Conservation (phyloP, 2,888 invertebrate species). For the Ophion slaviceki region DNA sequence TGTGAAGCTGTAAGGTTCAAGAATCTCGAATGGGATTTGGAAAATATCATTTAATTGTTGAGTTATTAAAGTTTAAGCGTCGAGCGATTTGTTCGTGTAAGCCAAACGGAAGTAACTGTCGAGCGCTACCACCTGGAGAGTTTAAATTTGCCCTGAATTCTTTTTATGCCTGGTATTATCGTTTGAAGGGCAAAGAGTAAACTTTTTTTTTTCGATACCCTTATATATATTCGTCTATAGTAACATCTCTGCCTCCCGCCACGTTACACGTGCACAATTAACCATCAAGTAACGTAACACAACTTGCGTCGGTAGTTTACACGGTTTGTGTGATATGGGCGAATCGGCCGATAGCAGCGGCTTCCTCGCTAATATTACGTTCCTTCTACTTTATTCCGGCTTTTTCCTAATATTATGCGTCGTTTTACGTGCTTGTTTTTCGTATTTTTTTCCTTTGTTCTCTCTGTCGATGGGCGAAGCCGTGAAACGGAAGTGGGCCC, state of each 20-base stretch:
- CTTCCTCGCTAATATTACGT: conserved; percentile 47
- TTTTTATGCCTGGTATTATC: too few relatives aligned
- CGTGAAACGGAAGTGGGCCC: conserved; percentile 28
- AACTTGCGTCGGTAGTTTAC: conserved; percentile 56
- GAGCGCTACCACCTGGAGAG: not conserved
- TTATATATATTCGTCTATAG: conserved; percentile 50
- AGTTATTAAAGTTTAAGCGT: not conserved
- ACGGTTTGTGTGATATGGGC: conserved; percentile 60
- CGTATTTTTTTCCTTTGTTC: not conserved
- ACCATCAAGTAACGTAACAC: conserved; percentile 51
- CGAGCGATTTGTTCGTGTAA: not conserved
- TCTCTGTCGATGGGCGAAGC: not conserved
- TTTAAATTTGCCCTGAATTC: not conserved
- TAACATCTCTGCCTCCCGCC: conserved; percentile 61
- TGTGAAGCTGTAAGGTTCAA: not conserved
- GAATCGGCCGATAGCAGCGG: conserved; percentile 49
- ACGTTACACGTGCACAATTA: conserved; percentile 54
- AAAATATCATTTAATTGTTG: not conserved
- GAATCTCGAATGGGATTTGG: not conserved
- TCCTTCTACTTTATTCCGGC: not conserved
- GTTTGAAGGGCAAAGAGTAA: not conserved
- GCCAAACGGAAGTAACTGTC: not conserved
- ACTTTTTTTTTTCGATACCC: not conserved
- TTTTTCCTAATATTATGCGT: conserved; percentile 19
- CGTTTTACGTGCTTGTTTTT: not conserved